Conservation (phyloP, 2,113 vertebrate species). For the Centropristis striata region DNA sequence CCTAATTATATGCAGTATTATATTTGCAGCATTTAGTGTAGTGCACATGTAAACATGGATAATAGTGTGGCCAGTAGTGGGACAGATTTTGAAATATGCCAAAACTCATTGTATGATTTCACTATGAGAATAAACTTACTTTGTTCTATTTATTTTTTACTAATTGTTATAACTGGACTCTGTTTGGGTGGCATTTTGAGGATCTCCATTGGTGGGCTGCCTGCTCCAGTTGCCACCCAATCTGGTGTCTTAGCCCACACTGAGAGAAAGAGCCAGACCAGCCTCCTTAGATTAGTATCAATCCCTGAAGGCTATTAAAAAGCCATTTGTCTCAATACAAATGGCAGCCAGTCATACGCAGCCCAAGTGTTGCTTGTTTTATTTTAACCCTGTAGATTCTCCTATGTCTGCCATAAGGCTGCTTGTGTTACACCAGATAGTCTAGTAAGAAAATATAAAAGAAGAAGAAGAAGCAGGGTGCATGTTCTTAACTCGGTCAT, state of each 20-base stretch:
- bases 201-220: constrained; percentile 42
- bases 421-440: constrained; percentile 46
- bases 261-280: constrained; percentile 64
- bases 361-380: constrained; percentile 73
- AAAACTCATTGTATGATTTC: background rate
- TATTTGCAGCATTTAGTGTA: background rate
- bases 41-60: background rate
- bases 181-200: constrained; percentile 38
- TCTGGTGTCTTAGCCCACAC: constrained; percentile 68
- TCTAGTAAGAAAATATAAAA: background rate
- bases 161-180: background rate
- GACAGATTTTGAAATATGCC: background rate
- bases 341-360: constrained; percentile 76
- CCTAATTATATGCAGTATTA: background rate
- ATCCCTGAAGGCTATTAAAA: constrained; percentile 82
- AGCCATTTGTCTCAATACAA: constrained; percentile 81
- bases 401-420: constrained; percentile 22
- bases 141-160: background rate
- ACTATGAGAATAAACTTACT: background rate
- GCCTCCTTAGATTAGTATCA: constrained; percentile 78
- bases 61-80: background rate
- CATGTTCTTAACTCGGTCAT: background rate
- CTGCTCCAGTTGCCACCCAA: constrained; percentile 58
- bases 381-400: constrained; percentile 74
- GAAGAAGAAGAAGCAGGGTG: background rate